Base-by-base conservation (phyloP, 2,888 invertebrate species). In the Gymnosoma rotundatum region DNA sequence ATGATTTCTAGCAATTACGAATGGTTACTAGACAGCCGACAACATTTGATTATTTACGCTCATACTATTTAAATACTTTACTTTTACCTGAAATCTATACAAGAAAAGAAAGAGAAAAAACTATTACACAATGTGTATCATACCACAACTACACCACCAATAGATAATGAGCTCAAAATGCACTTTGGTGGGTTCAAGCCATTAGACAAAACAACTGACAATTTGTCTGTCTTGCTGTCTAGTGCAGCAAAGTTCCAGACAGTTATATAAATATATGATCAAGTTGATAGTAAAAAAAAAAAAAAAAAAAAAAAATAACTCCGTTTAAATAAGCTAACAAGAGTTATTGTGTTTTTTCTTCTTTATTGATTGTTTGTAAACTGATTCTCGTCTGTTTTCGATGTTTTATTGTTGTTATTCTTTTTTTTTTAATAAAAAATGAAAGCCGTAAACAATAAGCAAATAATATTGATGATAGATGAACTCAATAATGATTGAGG, bases 141-240 rank as follows among this genome's bases (percentile, higher is more conserved):
- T 64, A 50, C 38, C 64, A 7, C 48, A 42, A 42, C 63, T 58
- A 58, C 32, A 25, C 61, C 60, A 66, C 18, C 42, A 63, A 78
- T 58, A 78, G 84, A 70, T 84, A 84, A 84, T 81, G 84, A 84
- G 84, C 78, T 38, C n/a, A 45, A 58, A 84, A 81, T 84, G 84
- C 73, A 61, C 78, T 84, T 76, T 81, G 78, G 45, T 70, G 64
- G 81, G 75, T 81, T 81, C 69, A 69, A 75, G 48, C 69, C 75
- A 81, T 81, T 81, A 70, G 69, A 81, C 42, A 81, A 70, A 69
- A 56, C 45, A n/a, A 70, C 81, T 81, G 75, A 81, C 75, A 81
- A 75, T 75, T 75, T 69, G 72, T 54, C 79, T 79, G 56, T 64
- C 56, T 58, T 14, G 18, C 50, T 38, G 72, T 72, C 72, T 58